phyloP scores from a whole-genome alignment of 2,888 invertebrate genomes.

The Tridacna gigas region DNA sequence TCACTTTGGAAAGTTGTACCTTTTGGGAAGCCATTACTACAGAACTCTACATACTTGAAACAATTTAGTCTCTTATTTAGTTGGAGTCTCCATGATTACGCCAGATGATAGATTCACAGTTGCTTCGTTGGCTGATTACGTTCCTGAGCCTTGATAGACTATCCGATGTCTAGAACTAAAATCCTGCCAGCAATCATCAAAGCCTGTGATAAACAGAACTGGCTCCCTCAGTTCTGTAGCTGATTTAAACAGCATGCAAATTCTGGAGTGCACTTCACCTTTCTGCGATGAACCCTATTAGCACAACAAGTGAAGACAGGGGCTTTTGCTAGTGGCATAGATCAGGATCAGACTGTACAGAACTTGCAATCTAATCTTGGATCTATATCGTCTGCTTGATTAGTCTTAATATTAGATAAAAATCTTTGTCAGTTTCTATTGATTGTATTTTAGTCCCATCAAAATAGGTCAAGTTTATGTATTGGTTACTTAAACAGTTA shows the following conservation, averaged over 20 bases:
- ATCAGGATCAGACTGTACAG: no score
- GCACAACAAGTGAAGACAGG: no score
- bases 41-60: conserved; percentile 18
- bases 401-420: no score
- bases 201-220: conserved; percentile 8
- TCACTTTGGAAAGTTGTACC: neutral
- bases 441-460: no score
- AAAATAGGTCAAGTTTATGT: no score
- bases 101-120: conserved; percentile 21
- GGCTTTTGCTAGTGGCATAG: no score
- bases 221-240: conserved; percentile 12
- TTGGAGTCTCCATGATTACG: conserved; percentile 8
- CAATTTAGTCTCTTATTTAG: conserved; percentile 28
- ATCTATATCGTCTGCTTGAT: no score
- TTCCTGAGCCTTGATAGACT: conserved; percentile 13
- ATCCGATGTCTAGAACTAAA: conserved; percentile 22
- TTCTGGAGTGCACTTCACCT: conserved; percentile 17
- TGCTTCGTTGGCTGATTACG: conserved; percentile 21
- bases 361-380: no score
- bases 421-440: no score
- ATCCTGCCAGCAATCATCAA: conserved; percentile 18
- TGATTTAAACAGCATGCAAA: neutral
- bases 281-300: neutral
- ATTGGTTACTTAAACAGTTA: no score
- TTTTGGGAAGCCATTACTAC: neutral